A percentile compares a stretch with the other conserved stretches of the same genome.
phyloP scores from a whole-genome alignment of 1,140 invertebrate genomes.

The Sesamia nonagrioides region DNA sequence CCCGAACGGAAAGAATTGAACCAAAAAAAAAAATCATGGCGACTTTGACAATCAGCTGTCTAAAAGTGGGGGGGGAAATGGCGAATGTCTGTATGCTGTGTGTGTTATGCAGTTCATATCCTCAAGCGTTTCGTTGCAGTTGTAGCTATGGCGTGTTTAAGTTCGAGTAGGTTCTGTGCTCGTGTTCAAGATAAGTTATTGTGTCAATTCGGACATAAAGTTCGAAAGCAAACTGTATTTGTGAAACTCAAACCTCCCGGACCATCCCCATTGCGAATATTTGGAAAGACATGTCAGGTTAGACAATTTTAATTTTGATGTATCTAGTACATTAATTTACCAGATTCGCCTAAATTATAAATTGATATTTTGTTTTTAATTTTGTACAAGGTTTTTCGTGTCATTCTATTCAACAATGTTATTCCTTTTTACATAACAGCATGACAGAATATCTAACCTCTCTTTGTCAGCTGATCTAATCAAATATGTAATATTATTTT shows the following conservation, averaged over 20 bases:
- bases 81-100: conserved; percentile 76
- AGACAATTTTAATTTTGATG: conserved; percentile 62
- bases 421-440: conserved; percentile 82
- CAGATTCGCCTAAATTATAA: not conserved
- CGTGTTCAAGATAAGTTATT: conserved; percentile 91
- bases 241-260: conserved; percentile 89
- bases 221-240: conserved; percentile 89
- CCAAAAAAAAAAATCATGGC: conserved; percentile 71
- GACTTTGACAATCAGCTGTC: conserved; percentile 84
- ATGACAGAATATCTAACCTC: conserved; percentile 77
- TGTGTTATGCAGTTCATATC: conserved; percentile 84
- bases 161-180: conserved; percentile 92
- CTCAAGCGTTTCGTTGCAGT: conserved; percentile 89
- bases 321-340: conserved; percentile 19
- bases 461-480: conserved; percentile 82
- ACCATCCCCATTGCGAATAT: conserved; percentile 86
- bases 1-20: too few species aligned
- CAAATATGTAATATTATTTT: conserved; percentile 35
- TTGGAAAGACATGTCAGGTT: conserved; percentile 88
- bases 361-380: conserved; percentile 1
- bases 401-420: conserved; percentile 48
- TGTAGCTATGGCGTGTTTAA: conserved; percentile 93
- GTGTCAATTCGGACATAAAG: conserved; percentile 91
- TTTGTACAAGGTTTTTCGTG: conserved; percentile 28
- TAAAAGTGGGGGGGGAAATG: conserved; percentile 84